Percentiles rank a stretch among this genome's conserved stretches.
Evolutionary conservation across 2,888 invertebrate genomes (phyloP).

Genomic region (Synanthedon andrenaeformis): DNA sequence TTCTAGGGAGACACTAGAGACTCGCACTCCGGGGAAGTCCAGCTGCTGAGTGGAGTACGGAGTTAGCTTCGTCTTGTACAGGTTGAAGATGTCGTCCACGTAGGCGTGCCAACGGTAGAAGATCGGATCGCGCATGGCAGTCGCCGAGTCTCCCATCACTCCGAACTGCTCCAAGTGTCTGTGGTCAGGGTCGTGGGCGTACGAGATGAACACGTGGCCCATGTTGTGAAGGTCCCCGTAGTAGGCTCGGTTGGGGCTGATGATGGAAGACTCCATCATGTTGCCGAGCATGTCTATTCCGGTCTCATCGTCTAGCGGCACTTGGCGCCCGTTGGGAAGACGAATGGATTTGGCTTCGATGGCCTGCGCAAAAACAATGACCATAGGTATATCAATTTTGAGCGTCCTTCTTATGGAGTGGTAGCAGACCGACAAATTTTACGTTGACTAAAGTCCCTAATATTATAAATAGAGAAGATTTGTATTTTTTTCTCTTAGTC

Average conservation of each 20-base stretch:
- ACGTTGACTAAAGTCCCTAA: too few relatives aligned
- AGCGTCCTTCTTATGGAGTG: too few relatives aligned
- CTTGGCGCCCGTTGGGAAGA: constrained; percentile 69
- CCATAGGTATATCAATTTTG: too few relatives aligned
- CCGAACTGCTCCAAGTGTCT: constrained; percentile 81
- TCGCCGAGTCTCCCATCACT: constrained; percentile 86
- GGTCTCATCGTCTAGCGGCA: constrained; percentile 72
- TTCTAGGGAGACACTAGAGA: constrained; percentile 68
- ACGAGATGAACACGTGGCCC: constrained; percentile 83
- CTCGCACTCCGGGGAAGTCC: constrained; percentile 70
- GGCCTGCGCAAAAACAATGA: too few relatives aligned
- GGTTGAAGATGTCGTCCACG: constrained; percentile 81
- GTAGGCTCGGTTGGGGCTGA: constrained; percentile 76
- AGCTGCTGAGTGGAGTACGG: constrained; percentile 74
- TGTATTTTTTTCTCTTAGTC: too few relatives aligned
- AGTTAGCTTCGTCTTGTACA: constrained; percentile 77
- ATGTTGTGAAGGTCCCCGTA: constrained; percentile 88
- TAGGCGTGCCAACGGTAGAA: constrained; percentile 90
- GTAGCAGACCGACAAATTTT: too few relatives aligned
- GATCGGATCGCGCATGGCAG: constrained; percentile 88
- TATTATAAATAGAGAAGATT: too few relatives aligned
- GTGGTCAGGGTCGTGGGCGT: constrained; percentile 84
- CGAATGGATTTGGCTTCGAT: not conserved
- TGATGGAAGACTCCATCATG: constrained; percentile 79
- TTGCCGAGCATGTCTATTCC: constrained; percentile 86